Evolutionary conservation across 2,113 vertebrate species (phyloP).

Genomic region (Noturus placidus): DNA sequence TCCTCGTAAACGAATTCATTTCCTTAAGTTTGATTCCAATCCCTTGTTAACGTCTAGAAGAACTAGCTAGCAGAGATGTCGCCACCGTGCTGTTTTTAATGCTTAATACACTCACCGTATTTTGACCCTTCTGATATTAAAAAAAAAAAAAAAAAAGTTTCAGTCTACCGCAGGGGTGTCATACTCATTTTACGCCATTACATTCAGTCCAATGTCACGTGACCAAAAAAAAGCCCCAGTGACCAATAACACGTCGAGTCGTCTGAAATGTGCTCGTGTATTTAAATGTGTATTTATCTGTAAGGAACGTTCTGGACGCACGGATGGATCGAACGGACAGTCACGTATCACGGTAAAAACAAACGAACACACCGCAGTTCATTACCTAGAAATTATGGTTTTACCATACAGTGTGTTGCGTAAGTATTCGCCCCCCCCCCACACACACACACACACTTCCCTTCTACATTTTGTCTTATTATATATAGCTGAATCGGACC

Average conservation of each 20-base stretch:
- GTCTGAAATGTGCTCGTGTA: not conserved
- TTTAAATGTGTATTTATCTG: not conserved
- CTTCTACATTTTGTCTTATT: not conserved
- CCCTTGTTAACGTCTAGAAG: constrained; percentile 60
- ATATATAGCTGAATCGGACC: not conserved
- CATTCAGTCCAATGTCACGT: not conserved
- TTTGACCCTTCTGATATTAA: constrained; percentile 13
- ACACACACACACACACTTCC: too few relatives aligned
- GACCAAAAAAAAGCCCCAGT: not conserved
- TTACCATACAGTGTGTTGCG: not conserved
- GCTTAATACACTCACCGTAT: constrained; percentile 5
- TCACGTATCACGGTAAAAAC: not conserved
- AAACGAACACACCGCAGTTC: not conserved
- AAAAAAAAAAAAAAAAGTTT: constrained; percentile 23
- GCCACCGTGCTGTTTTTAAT: constrained; percentile 20
- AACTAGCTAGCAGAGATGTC: constrained; percentile 35
- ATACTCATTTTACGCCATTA: not conserved
- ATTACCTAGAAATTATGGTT: not conserved
- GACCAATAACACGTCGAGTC: not conserved
- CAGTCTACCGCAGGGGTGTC: not conserved
- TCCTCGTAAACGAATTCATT: constrained; percentile 54
- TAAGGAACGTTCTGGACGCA: not conserved
- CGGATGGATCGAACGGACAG: not conserved
- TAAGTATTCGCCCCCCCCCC: not conserved
- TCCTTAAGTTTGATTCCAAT: constrained; percentile 3